Percentiles rank a stretch among this genome's conserved stretches.
These are phyloP conservation scores for Hemicrepidius hirtus DNA, from an alignment of 2,888 invertebrate genomes.

Conservation along the genomic window DNA sequence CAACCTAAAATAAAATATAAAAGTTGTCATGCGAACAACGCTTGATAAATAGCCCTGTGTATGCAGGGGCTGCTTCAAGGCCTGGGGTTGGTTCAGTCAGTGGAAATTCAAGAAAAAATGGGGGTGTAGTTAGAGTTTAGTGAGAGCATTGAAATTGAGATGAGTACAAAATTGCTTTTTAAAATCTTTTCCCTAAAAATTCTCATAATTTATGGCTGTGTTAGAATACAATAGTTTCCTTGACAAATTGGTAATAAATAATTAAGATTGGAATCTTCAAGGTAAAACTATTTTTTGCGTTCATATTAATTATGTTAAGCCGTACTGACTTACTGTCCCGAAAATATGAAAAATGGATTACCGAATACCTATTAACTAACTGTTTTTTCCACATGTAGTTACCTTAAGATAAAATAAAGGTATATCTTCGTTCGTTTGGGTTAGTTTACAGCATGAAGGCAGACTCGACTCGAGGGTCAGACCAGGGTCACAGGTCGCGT, in stretches of 20 bases:
- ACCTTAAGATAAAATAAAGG: conserved; percentile 16
- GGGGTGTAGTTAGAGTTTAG: not conserved
- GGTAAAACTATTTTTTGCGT: too few relatives aligned
- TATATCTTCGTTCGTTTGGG: conserved; percentile 39
- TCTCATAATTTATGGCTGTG: conserved; percentile 2
- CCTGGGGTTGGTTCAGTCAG: conserved; percentile 41
- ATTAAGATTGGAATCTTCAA: too few relatives aligned
- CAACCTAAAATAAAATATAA: conserved; percentile 69
- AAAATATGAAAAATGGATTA: too few relatives aligned
- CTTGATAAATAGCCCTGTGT: conserved; percentile 67
- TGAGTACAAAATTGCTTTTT: conserved; percentile 1
- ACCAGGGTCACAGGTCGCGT: conserved; percentile 50
- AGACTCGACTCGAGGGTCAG: conserved; percentile 46
- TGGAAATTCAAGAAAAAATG: conserved; percentile 41
- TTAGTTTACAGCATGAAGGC: conserved; percentile 35
- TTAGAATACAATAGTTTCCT: too few relatives aligned
- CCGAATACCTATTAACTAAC: too few relatives aligned
- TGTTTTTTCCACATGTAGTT: not conserved
- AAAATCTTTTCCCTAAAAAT: not conserved
- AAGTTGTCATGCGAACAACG: conserved; percentile 68
- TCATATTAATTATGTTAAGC: too few relatives aligned
- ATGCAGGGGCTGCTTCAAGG: conserved; percentile 54
- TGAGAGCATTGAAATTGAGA: not conserved
- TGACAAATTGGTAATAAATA: too few relatives aligned
- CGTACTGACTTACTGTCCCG: too few relatives aligned